A percentile compares a stretch with the other conserved stretches of the same genome.
These are phyloP conservation scores for Hyperoplus immaculatus DNA, from an alignment of 2,797 vertebrate species.

Conservation along the genomic window DNA sequence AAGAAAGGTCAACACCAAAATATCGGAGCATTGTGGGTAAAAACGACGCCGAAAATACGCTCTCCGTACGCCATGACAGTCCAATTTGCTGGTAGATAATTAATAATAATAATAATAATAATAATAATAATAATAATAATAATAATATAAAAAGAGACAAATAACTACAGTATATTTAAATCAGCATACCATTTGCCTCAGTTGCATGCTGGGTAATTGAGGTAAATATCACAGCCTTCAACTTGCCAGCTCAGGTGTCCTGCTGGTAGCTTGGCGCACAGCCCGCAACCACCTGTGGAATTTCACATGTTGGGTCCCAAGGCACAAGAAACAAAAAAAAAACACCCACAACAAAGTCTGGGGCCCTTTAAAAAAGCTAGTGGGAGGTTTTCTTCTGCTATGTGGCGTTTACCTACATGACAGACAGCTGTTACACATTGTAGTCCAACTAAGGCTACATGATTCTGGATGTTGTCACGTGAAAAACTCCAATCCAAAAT, in stretches of 20 bases:
- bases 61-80: constrained; percentile 90
- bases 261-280: constrained; percentile 66
- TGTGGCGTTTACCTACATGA: background rate
- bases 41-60: constrained; percentile 86
- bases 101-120: too few relatives aligned
- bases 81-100: constrained; percentile 92
- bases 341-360: constrained; percentile 18
- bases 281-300: constrained; percentile 83
- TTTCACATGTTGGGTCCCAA: constrained; percentile 46
- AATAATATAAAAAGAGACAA: too few relatives aligned
- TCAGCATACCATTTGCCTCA: constrained; percentile 91
- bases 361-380: constrained; percentile 9
- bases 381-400: background rate
- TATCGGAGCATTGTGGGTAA: constrained; percentile 79
- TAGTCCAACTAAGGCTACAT: background rate
- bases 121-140: too few relatives aligned
- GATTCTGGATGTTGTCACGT: background rate
- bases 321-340: constrained; percentile 35
- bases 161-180: too few relatives aligned
- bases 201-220: constrained; percentile 77
- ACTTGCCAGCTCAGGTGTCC: constrained; percentile 70
- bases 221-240: constrained; percentile 77
- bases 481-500: background rate
- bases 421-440: constrained; percentile 5
- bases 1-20: constrained; percentile 24